These are phyloP conservation scores for Exaiptasia diaphana DNA, from an alignment of 64 coral and sea anemone species.

Conservation along the genomic window DNA sequence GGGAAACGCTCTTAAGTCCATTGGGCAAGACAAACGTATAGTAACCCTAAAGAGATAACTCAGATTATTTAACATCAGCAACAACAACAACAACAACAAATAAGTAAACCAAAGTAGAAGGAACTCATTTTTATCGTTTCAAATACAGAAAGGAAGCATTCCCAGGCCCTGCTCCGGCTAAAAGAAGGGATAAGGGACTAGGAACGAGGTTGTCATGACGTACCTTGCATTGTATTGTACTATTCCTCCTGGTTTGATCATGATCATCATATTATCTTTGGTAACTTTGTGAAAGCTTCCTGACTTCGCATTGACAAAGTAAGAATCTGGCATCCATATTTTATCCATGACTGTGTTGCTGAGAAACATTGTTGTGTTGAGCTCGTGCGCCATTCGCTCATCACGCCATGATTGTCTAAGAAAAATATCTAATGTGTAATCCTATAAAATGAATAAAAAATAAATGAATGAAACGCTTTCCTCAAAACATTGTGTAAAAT, in stretches of 20 bases:
- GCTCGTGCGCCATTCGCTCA: slow-evolving; percentile 69
- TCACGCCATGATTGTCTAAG: slow-evolving; percentile 82
- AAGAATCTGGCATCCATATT: slow-evolving; percentile 96
- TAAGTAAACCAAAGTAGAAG: no score
- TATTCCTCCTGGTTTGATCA: slow-evolving; percentile 66
- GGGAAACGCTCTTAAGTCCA: slow-evolving; percentile 87
- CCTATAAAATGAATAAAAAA: neutral
- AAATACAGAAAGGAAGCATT: no score
- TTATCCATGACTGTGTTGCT: slow-evolving; percentile 82
- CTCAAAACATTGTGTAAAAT: no score
- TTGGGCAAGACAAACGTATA: slow-evolving; percentile 77
- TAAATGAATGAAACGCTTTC: neutral
- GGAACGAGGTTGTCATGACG: no score
- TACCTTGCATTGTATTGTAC: slow-evolving; percentile 91
- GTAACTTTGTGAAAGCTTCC: slow-evolving; percentile 94
- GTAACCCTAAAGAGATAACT: slow-evolving; percentile 63
- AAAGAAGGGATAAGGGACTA: no score
- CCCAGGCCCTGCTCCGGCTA: no score
- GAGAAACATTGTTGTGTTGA: slow-evolving; percentile 76
- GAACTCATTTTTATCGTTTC: neutral
- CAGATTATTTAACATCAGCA: neutral
- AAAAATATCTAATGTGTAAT: slow-evolving; percentile 82
- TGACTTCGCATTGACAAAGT: slow-evolving; percentile 95
- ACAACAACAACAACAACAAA: no score
- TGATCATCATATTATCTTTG: slow-evolving; percentile 86